These are phyloP conservation scores for Orthonyx spaldingii DNA, from an alignment of 2,113 vertebrate species.

Conservation along the genomic window DNA sequence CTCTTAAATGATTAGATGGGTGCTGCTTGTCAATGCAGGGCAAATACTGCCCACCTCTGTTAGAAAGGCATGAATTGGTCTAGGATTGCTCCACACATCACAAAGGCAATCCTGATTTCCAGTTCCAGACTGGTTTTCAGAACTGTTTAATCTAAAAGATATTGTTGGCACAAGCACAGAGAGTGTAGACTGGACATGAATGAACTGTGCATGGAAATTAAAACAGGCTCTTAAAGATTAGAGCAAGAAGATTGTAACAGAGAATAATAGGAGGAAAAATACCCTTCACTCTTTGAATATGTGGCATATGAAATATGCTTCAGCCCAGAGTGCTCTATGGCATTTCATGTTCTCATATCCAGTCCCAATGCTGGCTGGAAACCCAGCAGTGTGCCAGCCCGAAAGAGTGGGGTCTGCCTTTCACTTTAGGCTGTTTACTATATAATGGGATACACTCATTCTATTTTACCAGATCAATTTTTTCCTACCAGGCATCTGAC, in stretches of 20 bases:
- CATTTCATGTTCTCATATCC: background rate
- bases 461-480: background rate
- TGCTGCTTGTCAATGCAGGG: background rate
- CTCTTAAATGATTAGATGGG: background rate
- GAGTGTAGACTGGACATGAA: background rate
- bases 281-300: background rate
- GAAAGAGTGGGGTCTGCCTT: background rate
- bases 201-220: background rate
- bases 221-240: background rate
- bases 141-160: background rate
- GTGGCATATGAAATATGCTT: background rate
- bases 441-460: background rate
- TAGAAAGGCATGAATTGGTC: background rate
- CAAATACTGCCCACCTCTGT: background rate
- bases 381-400: background rate
- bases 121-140: background rate
- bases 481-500: background rate
- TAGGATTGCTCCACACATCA: background rate
- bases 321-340: background rate
- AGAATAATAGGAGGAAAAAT: conserved; percentile 29
- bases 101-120: background rate
- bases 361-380: background rate
- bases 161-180: background rate
- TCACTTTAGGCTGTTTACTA: conserved; percentile 13
- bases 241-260: background rate